Evolutionary conservation across 2,113 vertebrate genomes (phyloP).

Genomic region (Eurypyga helias): DNA sequence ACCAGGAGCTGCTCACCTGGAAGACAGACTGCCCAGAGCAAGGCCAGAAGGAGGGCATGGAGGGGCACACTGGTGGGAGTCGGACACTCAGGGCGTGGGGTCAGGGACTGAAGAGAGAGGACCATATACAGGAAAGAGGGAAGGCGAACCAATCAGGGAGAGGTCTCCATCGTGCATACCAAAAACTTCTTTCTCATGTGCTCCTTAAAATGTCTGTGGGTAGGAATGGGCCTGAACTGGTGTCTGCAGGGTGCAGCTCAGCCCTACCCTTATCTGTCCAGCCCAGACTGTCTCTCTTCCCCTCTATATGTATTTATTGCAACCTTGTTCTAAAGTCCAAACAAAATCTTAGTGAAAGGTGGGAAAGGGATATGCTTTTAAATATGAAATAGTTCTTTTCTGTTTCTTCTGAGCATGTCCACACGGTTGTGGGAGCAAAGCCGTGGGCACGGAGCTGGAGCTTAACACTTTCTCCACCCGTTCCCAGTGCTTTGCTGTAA

Average conservation of each 20-base stretch:
- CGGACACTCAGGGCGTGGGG: fast-evolving
- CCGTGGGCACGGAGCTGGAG: background rate
- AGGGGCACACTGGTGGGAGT: background rate
- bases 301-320: background rate
- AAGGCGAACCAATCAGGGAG: background rate
- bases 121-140: background rate
- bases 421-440: background rate
- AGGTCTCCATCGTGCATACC: background rate
- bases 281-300: background rate
- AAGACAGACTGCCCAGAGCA: background rate
- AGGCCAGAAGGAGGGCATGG: background rate
- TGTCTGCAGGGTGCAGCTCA: background rate
- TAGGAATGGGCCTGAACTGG: background rate
- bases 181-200: background rate
- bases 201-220: background rate
- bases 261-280: background rate
- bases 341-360: background rate
- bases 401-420: background rate
- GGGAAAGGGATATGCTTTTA: background rate
- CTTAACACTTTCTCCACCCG: background rate
- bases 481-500: background rate
- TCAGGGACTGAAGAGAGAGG: background rate
- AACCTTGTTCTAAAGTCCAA: background rate
- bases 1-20: background rate
- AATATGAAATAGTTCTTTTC: background rate